Conservation (phyloP, 2,888 invertebrate species). For the Agrotis clavis region DNA sequence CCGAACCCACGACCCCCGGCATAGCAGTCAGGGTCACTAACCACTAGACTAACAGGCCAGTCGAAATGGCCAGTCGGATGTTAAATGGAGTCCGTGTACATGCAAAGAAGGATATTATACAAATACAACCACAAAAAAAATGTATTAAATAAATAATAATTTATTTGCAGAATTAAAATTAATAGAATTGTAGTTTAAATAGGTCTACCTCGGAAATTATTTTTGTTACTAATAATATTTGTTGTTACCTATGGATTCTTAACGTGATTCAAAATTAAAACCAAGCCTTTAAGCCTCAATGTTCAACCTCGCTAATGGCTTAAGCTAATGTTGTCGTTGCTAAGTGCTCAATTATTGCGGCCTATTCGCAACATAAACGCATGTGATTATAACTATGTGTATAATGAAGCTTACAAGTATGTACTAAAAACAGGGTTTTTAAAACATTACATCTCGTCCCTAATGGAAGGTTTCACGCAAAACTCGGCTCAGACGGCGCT, state of each 20-base stretch:
- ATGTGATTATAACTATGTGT: conserved; percentile 18
- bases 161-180: no score
- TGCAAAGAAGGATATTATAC: no score
- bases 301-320: conserved; percentile 26
- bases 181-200: neutral
- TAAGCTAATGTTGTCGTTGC: conserved; percentile 46
- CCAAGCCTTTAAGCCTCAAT: conserved; percentile 8
- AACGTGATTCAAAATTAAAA: conserved; percentile 12
- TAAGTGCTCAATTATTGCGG: conserved; percentile 45
- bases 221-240: neutral
- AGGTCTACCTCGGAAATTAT: neutral
- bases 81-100: no score
- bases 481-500: no score
- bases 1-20: no score
- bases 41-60: no score
- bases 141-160: no score
- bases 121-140: no score
- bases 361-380: conserved; percentile 36
- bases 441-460: no score
- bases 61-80: no score
- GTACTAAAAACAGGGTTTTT: neutral
- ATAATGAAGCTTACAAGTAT: neutral
- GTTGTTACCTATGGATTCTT: neutral
- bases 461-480: neutral
- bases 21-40: no score